Percentiles rank a stretch among this genome's conserved stretches.
These are phyloP conservation scores for Acestrorhynchus altus DNA, from an alignment of 2,797 vertebrate species.

Conservation along the genomic window DNA sequence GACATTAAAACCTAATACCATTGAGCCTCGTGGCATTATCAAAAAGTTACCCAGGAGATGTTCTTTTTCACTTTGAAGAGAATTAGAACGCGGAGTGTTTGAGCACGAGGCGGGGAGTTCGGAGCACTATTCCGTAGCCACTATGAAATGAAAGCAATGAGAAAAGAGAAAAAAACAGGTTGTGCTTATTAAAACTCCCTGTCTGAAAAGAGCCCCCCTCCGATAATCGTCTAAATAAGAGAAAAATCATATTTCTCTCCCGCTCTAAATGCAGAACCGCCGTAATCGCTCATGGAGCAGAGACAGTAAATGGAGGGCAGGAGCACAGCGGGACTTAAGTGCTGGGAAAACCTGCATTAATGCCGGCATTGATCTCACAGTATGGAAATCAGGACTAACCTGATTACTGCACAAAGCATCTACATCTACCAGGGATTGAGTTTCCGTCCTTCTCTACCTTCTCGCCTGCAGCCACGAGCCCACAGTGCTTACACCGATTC, in stretches of 20 bases:
- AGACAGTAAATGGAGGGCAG: slow-evolving; percentile 42
- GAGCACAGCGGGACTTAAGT: slow-evolving; percentile 35
- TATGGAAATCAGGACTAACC: slow-evolving; percentile 51
- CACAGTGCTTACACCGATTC: background rate
- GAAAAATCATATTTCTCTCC: slow-evolving; percentile 40
- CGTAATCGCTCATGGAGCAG: slow-evolving; percentile 31
- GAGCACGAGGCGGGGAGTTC: background rate
- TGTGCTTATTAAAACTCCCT: slow-evolving; percentile 38
- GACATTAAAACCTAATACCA: slow-evolving; percentile 41
- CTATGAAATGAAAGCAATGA: slow-evolving; percentile 21
- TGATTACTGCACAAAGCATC: slow-evolving; percentile 44
- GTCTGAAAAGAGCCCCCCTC: slow-evolving; percentile 26
- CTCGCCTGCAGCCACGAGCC: background rate
- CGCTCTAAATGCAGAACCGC: slow-evolving; percentile 19
- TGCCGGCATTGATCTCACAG: slow-evolving; percentile 32
- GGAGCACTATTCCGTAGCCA: slow-evolving; percentile 9
- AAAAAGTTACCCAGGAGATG: slow-evolving; percentile 48
- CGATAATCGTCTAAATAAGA: slow-evolving; percentile 41
- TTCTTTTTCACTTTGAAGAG: slow-evolving; percentile 64
- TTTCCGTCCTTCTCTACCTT: background rate
- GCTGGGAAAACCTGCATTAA: slow-evolving; percentile 46
- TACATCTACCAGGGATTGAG: slow-evolving; percentile 35
- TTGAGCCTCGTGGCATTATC: slow-evolving; percentile 44
- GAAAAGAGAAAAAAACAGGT: slow-evolving; percentile 31
- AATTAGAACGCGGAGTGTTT: slow-evolving; percentile 54